Evolutionary conservation across 2,888 invertebrate genomes (phyloP).

Genomic region (Crossocerus cetratus): DNA sequence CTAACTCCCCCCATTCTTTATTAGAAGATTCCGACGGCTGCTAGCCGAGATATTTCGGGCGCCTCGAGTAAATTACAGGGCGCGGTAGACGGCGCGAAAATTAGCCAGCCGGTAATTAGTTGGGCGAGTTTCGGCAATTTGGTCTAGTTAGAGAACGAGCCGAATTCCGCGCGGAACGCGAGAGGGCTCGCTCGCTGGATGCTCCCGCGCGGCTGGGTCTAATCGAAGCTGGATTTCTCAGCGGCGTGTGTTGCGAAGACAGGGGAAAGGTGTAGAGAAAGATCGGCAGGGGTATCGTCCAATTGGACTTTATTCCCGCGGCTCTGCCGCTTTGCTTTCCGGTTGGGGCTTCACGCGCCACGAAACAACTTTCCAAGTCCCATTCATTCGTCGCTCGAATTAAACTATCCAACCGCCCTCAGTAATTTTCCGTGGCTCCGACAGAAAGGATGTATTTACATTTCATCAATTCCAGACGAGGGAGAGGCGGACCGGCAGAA

Average conservation of each 20-base stretch:
- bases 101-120: conserved; percentile 1
- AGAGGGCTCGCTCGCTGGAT: too few species aligned
- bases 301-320: conserved; percentile 20
- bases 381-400: conserved; percentile 27
- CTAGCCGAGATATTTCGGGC: neutral
- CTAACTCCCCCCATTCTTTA: too few species aligned
- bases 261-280: too few species aligned
- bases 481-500: neutral
- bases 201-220: too few species aligned
- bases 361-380: conserved; percentile 15
- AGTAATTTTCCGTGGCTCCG: conserved; percentile 26
- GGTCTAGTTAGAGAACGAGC: neutral
- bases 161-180: too few species aligned
- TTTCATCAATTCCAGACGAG: conserved; percentile 30
- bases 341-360: neutral
- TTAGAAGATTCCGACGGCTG: too few species aligned
- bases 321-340: conserved; percentile 11
- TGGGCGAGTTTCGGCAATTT: neutral
- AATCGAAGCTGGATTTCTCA: too few species aligned
- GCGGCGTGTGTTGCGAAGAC: too few species aligned
- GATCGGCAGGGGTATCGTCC: conserved; percentile 7
- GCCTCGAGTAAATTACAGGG: neutral
- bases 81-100: neutral
- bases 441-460: conserved; percentile 28
- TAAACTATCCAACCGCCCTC: conserved; percentile 10